Conservation (phyloP, 1,140 invertebrate species). For the Bradynema listronoti region DNA sequence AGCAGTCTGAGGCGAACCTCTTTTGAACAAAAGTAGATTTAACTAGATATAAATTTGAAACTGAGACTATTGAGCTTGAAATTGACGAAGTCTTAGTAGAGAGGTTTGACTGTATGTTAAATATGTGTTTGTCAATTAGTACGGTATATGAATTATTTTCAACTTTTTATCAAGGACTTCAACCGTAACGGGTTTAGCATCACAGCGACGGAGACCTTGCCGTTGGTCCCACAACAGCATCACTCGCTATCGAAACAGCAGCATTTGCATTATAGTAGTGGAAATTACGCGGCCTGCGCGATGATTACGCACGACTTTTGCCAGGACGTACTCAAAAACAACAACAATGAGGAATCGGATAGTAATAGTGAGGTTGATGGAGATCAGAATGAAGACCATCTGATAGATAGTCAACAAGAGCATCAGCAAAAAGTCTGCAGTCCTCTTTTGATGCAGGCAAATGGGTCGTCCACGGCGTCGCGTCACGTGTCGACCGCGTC, state of each 20-base stretch:
- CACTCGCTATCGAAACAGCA: neutral
- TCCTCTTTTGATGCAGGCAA: no score
- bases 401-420: no score
- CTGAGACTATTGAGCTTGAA: neutral
- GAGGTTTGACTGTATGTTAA: conserved; percentile 9
- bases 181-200: neutral
- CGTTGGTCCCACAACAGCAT: conserved; percentile 1
- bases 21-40: conserved; percentile 13
- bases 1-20: conserved; percentile 20
- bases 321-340: neutral
- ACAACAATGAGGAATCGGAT: neutral
- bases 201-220: neutral
- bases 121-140: neutral
- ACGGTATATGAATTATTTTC: neutral
- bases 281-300: neutral
- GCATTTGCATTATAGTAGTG: neutral
- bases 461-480: no score
- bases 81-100: conserved; percentile 1
- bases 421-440: no score
- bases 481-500: no score
- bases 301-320: neutral
- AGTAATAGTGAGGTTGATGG: neutral
- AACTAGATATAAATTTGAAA: conserved; percentile 7
- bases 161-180: neutral
- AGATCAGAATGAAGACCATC: neutral